Evolutionary conservation across 2,888 invertebrate species (phyloP), one percentile per base, ranked within the genome.

Genomic region (Dicroscelio sp.): DNA sequence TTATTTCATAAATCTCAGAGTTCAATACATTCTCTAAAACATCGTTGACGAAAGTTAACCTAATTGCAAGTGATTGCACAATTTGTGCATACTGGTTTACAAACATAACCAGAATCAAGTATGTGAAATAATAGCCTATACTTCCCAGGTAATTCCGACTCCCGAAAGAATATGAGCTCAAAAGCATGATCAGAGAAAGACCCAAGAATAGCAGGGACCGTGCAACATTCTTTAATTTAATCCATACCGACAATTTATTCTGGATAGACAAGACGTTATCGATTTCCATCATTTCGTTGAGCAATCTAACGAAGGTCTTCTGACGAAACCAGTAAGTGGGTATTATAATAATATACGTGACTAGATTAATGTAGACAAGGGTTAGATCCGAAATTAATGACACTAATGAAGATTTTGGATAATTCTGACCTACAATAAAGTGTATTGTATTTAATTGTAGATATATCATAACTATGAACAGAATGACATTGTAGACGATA

Each of bases 1-100:
- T 48, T 27, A 71, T 10, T 17, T 71, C 23, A 30, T 20, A 30
- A 30, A 30, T 8, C 1, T 48, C 27, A n/a, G 31, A 38, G 31
- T 0, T 35, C 31, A n/a, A 20, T 38, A 43, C 38, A 25, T 58
- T 27, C 27, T 35, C 12, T 67, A 67, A 67, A 33, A 82, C 55
- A 12, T 71, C 25, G 52, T 82, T 82, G 12, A 82, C 31, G 10
- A 58, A 12, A 1, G 10, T n/a, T 14, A 80, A 48, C 25, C 43
- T 33, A 25, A 35, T 23, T 0, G 33, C 27, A 55, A 80, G 33
- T 5, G 1, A 35, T 69, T 67, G 17, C 4, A 69, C 55, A 17
- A 80, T 14, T n/a, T 58, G 38, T 4, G 71, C 71, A n/a, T 82
- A 82, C 25, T 82, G 69, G 12, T 71, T n/a, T 1, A 67, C 69